phyloP scores from a whole-genome alignment of 92 coral and sea anemone species.

The Bergia puertoricense region DNA sequence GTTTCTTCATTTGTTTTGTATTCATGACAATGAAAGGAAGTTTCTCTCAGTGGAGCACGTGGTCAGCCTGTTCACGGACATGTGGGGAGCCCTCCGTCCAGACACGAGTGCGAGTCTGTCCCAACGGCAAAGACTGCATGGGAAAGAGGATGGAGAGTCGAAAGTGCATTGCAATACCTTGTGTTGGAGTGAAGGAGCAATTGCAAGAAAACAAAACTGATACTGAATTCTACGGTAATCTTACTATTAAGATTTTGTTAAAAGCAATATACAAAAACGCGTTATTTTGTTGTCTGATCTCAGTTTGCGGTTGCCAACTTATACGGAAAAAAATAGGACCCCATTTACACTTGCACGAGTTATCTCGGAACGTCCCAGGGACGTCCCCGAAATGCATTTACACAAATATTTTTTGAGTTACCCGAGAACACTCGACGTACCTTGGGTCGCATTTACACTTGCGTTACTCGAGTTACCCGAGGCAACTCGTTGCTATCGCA shows the following conservation, averaged over 20 bases:
- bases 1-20: background rate
- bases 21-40: background rate
- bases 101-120: conserved; percentile 49
- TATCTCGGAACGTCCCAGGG: too few relatives aligned
- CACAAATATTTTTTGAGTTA: too few relatives aligned
- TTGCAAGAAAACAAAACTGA: background rate
- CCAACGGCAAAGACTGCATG: conserved; percentile 40
- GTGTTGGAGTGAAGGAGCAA: background rate
- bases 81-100: conserved; percentile 51
- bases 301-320: background rate
- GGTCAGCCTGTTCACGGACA: conserved; percentile 46
- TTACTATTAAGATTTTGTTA: background rate
- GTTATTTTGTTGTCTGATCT: background rate
- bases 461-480: too few relatives aligned
- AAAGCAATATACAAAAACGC: background rate
- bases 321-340: too few relatives aligned
- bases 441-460: too few relatives aligned
- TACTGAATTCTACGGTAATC: conserved; percentile 35
- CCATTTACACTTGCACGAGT: too few relatives aligned
- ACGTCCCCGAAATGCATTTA: too few relatives aligned
- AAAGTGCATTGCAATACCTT: background rate
- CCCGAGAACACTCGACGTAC: too few relatives aligned
- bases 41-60: conserved; percentile 22
- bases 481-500: too few relatives aligned
- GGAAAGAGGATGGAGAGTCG: conserved; percentile 15